Percentiles rank a stretch among this genome's conserved stretches.
phyloP scores from a whole-genome alignment of 2,113 vertebrate genomes.

The Laterallus jamaicensis region DNA sequence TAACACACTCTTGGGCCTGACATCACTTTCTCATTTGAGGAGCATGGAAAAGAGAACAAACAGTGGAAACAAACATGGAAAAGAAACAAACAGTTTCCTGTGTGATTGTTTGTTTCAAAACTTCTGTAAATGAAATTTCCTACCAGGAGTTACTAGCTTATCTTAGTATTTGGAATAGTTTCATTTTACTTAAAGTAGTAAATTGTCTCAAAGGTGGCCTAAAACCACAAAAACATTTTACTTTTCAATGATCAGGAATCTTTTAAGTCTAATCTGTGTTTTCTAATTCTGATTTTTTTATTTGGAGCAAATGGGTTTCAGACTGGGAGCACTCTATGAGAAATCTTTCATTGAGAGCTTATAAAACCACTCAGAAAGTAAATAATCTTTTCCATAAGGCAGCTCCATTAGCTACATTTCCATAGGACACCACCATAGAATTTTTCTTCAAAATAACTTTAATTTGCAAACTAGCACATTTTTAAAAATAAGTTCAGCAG shows the following conservation, averaged over 20 bases:
- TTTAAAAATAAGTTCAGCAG: too few relatives aligned
- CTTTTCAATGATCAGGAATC: neutral
- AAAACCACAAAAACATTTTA: neutral
- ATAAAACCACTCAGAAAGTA: neutral
- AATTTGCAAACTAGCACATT: too few relatives aligned
- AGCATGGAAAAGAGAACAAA: neutral
- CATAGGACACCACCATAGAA: too few relatives aligned
- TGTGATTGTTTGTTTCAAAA: neutral
- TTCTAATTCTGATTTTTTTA: neutral
- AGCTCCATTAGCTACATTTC: neutral
- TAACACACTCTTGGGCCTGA: neutral
- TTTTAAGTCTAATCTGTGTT: neutral
- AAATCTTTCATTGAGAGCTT: neutral
- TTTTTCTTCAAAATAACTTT: too few relatives aligned
- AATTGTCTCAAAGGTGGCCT: neutral
- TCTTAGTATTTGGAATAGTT: neutral
- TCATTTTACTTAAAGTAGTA: neutral
- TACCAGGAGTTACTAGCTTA: neutral
- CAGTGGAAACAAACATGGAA: too few relatives aligned
- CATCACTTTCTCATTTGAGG: neutral
- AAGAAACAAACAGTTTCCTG: neutral
- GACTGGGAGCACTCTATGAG: neutral
- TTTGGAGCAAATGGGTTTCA: neutral
- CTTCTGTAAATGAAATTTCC: neutral
- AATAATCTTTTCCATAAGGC: neutral